These are phyloP conservation scores for Mizuhopecten yessoensis DNA, from an alignment of 1,140 invertebrate species.

Conservation along the genomic window DNA sequence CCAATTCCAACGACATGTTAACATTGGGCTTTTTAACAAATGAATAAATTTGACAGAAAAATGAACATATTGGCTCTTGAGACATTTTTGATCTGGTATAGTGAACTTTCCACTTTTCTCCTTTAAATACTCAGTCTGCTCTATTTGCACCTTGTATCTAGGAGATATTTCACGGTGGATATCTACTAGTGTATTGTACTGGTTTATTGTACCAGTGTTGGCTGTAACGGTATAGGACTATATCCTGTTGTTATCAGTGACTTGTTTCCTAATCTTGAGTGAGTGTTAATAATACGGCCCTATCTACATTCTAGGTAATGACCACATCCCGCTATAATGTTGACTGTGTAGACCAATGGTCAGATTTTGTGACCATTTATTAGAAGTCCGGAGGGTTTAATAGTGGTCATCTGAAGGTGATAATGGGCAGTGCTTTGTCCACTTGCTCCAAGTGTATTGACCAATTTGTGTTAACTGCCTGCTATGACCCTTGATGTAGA, in stretches of 20 bases:
- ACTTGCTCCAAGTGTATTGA: neutral
- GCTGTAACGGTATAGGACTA: neutral
- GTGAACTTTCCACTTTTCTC: too few relatives aligned
- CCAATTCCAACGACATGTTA: too few relatives aligned
- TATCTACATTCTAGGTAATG: neutral
- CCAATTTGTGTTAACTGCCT: neutral
- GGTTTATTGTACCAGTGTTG: neutral
- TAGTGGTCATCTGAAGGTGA: neutral
- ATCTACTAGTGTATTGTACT: neutral
- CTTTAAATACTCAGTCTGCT: too few relatives aligned
- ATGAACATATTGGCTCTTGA: too few relatives aligned
- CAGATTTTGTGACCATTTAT: neutral
- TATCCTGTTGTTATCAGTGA: slow-evolving; percentile 12
- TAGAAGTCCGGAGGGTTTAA: neutral
- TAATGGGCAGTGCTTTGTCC: neutral
- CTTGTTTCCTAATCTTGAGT: neutral
- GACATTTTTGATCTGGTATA: too few relatives aligned
- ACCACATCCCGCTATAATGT: neutral
- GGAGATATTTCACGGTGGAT: too few relatives aligned
- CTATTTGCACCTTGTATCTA: too few relatives aligned
- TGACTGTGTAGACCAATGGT: neutral
- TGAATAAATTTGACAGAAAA: too few relatives aligned
- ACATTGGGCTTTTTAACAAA: too few relatives aligned
- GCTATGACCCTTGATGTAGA: neutral
- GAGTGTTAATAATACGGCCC: neutral